These are phyloP conservation scores for Syngnathus scovelli DNA, from an alignment of 2,113 vertebrate genomes.

Conservation along the genomic window DNA sequence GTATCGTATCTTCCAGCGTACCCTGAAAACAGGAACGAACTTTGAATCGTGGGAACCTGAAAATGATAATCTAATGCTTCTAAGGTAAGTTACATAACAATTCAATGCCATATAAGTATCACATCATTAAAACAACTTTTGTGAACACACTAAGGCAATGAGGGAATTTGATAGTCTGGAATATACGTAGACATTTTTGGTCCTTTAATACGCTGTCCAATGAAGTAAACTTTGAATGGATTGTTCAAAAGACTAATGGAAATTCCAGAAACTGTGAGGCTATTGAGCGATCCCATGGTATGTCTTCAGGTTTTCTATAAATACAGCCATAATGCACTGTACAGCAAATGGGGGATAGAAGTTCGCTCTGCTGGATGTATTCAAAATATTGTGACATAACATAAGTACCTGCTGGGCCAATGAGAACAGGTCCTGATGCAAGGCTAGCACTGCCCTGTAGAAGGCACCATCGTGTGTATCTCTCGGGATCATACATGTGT, in stretches of 20 bases:
- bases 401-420: conserved; percentile 88
- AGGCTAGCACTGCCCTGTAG: conserved; percentile 90
- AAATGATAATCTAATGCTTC: conserved; percentile 22
- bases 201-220: conserved; percentile 15
- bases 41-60: background rate
- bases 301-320: conserved; percentile 33
- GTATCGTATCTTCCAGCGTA: background rate
- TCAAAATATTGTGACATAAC: conserved; percentile 12
- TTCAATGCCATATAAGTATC: conserved; percentile 30
- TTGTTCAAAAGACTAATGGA: conserved; percentile 34
- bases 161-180: conserved; percentile 33
- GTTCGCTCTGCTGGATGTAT: background rate
- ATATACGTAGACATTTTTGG: conserved; percentile 22
- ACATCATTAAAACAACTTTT: conserved; percentile 19
- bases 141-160: conserved; percentile 17
- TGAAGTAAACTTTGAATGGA: conserved; percentile 29
- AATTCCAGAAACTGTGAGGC: conserved; percentile 25
- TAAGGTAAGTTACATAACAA: conserved; percentile 31
- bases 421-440: conserved; percentile 97
- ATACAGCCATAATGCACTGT: conserved; percentile 22
- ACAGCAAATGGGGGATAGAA: background rate
- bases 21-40: background rate
- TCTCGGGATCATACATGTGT: conserved; percentile 96
- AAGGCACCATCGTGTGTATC: conserved; percentile 97
- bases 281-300: conserved; percentile 1